Percentiles rank a stretch among this genome's conserved stretches.
phyloP scores from a whole-genome alignment of 2,797 vertebrate species.

The Gobio occitaniae region DNA sequence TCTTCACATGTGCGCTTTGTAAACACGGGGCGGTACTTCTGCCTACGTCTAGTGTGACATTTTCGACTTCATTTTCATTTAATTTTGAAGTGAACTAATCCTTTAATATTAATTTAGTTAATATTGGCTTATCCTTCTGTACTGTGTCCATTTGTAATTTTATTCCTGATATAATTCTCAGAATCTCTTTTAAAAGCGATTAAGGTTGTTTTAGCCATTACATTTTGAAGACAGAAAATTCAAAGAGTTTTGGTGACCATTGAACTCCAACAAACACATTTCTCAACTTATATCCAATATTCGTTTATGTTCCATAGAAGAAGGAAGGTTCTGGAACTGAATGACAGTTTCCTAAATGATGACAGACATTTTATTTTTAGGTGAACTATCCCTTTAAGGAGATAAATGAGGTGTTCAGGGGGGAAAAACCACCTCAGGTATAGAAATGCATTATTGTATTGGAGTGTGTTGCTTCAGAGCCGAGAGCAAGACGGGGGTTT shows the following conservation, averaged over 20 bases:
- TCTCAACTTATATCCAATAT: not conserved
- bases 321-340: not conserved
- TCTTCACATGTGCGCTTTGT: no score
- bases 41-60: no score
- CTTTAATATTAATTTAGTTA: not conserved
- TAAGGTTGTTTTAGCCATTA: not conserved
- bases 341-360: not conserved
- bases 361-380: not conserved
- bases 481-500: not conserved
- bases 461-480: not conserved
- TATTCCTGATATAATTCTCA: not conserved
- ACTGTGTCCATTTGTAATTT: not conserved
- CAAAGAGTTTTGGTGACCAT: not conserved
- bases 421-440: conserved; percentile 20
- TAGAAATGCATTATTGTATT: conserved; percentile 28
- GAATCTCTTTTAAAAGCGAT: not conserved
- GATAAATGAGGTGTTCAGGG: conserved; percentile 7
- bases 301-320: not conserved
- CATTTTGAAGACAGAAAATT: not conserved
- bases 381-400: conserved; percentile 17
- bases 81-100: no score
- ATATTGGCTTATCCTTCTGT: not conserved
- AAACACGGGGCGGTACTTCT: no score
- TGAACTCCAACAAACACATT: not conserved
- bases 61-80: no score